These are phyloP conservation scores for Leptodirus hochenwartii DNA, from an alignment of 2,888 invertebrate species.

Conservation along the genomic window DNA sequence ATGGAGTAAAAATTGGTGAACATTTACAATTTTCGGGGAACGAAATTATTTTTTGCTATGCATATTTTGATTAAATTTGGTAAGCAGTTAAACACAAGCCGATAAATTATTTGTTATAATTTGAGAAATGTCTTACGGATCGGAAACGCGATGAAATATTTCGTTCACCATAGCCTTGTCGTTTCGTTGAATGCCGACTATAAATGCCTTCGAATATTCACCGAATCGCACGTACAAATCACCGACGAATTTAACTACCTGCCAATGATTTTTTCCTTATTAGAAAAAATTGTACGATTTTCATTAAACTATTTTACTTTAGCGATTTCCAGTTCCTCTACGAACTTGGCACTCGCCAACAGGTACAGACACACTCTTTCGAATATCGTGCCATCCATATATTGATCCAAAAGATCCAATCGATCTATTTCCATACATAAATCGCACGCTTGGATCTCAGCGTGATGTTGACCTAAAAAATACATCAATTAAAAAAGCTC, in stretches of 20 bases:
- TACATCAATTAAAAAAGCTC: too few relatives aligned
- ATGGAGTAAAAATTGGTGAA: too few relatives aligned
- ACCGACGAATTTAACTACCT: slow-evolving; percentile 61
- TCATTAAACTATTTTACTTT: slow-evolving; percentile 46
- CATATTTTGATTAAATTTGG: too few relatives aligned
- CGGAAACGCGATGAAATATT: slow-evolving; percentile 69
- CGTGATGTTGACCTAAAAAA: too few relatives aligned
- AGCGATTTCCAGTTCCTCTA: slow-evolving; percentile 84
- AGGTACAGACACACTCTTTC: slow-evolving; percentile 86
- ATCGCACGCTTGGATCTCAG: slow-evolving; percentile 98
- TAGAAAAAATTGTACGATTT: too few relatives aligned
- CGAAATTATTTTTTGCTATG: too few relatives aligned
- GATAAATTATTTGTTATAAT: too few relatives aligned
- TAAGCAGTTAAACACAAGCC: too few relatives aligned
- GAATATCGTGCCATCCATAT: slow-evolving; percentile 79
- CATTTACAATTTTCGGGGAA: too few relatives aligned
- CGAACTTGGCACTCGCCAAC: slow-evolving; percentile 76
- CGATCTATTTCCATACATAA: slow-evolving; percentile 93
- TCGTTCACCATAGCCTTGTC: slow-evolving; percentile 60
- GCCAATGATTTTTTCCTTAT: too few relatives aligned
- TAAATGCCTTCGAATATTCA: slow-evolving; percentile 76
- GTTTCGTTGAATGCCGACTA: slow-evolving; percentile 83
- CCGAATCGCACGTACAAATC: slow-evolving; percentile 74
- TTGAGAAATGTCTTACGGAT: too few relatives aligned
- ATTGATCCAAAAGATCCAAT: slow-evolving; percentile 66